These are phyloP conservation scores for Chondrosia reniformis DNA, from an alignment of 37 sponge, comb jelly and placozoan species.

Conservation along the genomic window DNA sequence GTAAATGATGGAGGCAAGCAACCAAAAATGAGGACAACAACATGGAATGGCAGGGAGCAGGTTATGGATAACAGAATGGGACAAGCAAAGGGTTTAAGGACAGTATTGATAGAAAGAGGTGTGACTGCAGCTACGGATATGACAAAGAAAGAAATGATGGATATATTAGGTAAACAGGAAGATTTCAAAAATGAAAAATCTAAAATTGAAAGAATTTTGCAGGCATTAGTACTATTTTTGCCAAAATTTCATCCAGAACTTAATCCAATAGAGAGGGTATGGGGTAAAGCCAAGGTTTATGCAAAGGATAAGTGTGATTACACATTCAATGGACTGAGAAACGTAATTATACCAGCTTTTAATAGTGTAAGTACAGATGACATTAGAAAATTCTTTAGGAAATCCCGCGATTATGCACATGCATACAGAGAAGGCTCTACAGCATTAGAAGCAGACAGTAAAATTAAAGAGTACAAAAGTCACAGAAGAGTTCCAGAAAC, in stretches of 20 bases:
- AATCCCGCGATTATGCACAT: not conserved
- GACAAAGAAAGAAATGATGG: not conserved
- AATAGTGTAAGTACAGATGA: not conserved
- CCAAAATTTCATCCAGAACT: constrained; percentile 33
- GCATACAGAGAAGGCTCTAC: constrained; percentile 30
- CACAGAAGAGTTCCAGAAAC: constrained; percentile 8
- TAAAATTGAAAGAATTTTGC: not conserved
- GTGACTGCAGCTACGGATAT: not conserved
- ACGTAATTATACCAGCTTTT: not conserved
- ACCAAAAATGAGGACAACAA: not conserved
- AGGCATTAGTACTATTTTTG: not conserved
- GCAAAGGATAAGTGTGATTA: constrained; percentile 34
- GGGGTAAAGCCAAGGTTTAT: constrained; percentile 22
- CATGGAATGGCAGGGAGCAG: not conserved
- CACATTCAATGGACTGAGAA: constrained; percentile 9
- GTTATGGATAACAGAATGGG: not conserved
- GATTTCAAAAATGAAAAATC: constrained; percentile 19
- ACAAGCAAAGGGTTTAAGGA: not conserved
- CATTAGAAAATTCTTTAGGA: constrained; percentile 32
- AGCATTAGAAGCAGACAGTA: not conserved
- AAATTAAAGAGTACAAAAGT: not conserved
- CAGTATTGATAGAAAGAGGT: not conserved
- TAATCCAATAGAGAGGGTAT: constrained; percentile 29
- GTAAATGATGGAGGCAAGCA: constrained; percentile 24
- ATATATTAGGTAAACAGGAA: not conserved